Conservation (phyloP, 1,140 invertebrate species). For the Dinoponera quadriceps region DNA sequence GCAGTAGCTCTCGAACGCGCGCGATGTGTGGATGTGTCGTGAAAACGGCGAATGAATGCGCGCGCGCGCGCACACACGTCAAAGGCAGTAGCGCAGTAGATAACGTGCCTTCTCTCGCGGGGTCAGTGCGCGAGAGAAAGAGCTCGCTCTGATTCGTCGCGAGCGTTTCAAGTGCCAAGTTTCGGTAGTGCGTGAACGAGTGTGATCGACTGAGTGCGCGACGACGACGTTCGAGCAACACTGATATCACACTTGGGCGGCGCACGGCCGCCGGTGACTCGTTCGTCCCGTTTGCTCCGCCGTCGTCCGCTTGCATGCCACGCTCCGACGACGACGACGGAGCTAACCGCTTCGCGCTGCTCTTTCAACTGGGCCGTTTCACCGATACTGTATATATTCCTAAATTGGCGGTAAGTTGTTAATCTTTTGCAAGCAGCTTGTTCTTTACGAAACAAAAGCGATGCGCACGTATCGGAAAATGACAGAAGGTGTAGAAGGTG, state of each 20-base stretch:
- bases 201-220: background rate
- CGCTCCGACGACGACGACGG: constrained; percentile 24
- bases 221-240: background rate
- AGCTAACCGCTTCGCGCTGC: constrained; percentile 16
- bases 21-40: background rate
- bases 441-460: background rate
- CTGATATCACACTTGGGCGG: background rate
- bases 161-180: too few species aligned
- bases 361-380: constrained; percentile 56
- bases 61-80: background rate
- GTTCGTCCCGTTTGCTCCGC: background rate
- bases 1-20: constrained; percentile 9
- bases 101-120: background rate
- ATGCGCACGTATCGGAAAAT: background rate
- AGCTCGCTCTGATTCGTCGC: too few species aligned
- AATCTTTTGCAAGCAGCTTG: constrained; percentile 28
- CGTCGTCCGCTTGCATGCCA: constrained; percentile 57
- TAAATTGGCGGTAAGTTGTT: constrained; percentile 68
- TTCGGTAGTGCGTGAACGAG: too few species aligned
- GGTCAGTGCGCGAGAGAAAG: background rate
- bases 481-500: background rate
- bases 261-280: constrained; percentile 6
- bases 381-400: constrained; percentile 59
- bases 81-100: background rate
- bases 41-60: background rate